A percentile compares a stretch with the other conserved stretches of the same genome.
Evolutionary conservation across 2,797 vertebrate genomes (phyloP).

Genomic region (Tokudaia tokunoshimensis): DNA sequence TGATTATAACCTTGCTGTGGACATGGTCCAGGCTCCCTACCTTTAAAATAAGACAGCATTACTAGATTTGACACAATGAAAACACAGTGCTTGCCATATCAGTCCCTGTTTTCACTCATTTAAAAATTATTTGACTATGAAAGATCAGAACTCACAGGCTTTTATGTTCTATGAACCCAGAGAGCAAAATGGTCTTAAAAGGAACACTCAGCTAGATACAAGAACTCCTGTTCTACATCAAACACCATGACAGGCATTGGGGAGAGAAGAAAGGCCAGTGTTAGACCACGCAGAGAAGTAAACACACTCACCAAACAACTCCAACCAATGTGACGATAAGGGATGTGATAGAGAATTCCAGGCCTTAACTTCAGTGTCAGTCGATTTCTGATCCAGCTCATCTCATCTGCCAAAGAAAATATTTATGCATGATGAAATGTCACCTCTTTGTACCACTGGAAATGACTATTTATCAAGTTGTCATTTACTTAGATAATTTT

Average conservation of each 20-base stretch:
- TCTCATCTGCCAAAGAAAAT: conserved; percentile 59
- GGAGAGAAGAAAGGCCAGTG: not conserved
- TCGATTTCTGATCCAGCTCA: conserved; percentile 54
- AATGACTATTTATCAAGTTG: conserved; percentile 66
- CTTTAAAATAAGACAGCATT: not conserved
- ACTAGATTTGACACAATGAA: conserved; percentile 11
- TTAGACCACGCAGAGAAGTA: not conserved
- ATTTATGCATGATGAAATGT: conserved; percentile 51
- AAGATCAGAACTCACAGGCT: conserved; percentile 3
- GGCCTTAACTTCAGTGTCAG: conserved; percentile 19
- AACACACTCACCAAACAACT: conserved; percentile 15
- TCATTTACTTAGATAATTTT: conserved; percentile 49
- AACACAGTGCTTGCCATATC: not conserved
- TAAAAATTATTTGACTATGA: not conserved
- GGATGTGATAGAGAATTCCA: conserved; percentile 41
- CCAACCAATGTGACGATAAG: not conserved
- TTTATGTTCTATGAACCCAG: not conserved
- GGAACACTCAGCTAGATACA: not conserved
- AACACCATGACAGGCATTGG: not conserved
- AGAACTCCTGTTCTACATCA: not conserved
- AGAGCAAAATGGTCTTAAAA: conserved; percentile 31
- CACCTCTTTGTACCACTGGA: not conserved
- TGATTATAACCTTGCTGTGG: not conserved
- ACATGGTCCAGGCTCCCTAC: not conserved
- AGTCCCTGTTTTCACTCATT: not conserved